Conservation (phyloP, 2,888 invertebrate genomes). For the Leuctra nigra region DNA sequence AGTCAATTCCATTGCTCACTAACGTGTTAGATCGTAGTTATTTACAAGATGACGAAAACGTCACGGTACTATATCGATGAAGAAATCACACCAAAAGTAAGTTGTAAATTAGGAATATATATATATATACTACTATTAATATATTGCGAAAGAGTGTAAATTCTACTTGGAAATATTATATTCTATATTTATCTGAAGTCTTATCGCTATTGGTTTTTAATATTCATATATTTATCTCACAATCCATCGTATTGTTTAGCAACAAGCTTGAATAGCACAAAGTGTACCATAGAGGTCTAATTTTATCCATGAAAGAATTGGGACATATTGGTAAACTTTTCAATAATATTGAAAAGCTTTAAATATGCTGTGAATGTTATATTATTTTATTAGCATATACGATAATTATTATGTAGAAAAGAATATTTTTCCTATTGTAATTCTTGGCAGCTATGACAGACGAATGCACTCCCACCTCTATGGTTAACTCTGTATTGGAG, state of each 20-base stretch:
- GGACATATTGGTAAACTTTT: too few species aligned
- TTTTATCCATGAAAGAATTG: too few species aligned
- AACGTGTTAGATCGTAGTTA: not conserved
- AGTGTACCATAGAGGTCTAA: too few species aligned
- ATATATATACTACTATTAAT: not conserved
- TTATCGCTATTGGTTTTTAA: not conserved
- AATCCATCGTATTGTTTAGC: not conserved
- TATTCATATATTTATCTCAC: not conserved
- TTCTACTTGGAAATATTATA: too few species aligned
- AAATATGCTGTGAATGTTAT: too few species aligned
- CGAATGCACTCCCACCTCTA: too few species aligned
- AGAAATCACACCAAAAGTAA: conserved; percentile 10
- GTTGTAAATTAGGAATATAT: not conserved
- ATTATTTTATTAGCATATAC: too few species aligned
- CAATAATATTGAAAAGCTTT: too few species aligned
- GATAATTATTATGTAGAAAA: not conserved
- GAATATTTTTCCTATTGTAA: not conserved
- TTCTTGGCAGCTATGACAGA: too few species aligned
- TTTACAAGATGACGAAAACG: not conserved
- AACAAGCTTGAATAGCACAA: too few species aligned
- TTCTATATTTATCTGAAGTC: conserved; percentile 1
- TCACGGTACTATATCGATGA: not conserved
- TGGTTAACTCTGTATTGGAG: too few species aligned
- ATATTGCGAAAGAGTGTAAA: too few species aligned
- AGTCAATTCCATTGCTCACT: conserved; percentile 27